Evolutionary conservation across 2,113 vertebrate species (phyloP).

Genomic region (Syngnathus scovelli): DNA sequence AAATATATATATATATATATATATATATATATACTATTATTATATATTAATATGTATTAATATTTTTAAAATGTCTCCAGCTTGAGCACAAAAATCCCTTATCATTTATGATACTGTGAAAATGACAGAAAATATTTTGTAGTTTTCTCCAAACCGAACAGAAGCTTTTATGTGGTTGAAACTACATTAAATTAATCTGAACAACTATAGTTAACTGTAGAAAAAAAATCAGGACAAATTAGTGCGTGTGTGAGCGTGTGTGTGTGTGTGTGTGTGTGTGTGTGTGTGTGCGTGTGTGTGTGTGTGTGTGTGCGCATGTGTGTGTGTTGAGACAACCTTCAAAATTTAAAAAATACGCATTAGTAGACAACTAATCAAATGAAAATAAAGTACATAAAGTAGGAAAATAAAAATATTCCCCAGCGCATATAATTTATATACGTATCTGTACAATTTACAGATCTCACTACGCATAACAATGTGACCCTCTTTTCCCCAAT

Average conservation of each 20-base stretch:
- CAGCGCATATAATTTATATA: neutral
- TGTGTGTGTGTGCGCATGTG: too few species aligned
- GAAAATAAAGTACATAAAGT: slow-evolving; percentile 69
- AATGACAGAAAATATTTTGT: slow-evolving; percentile 18
- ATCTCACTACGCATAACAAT: neutral
- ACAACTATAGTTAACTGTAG: slow-evolving; percentile 52
- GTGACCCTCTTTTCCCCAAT: slow-evolving; percentile 9
- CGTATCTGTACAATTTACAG: too few species aligned
- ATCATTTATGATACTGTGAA: neutral
- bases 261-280: too few species aligned
- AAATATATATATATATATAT: too few species aligned
- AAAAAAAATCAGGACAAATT: slow-evolving; percentile 55
- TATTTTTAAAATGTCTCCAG: slow-evolving; percentile 6
- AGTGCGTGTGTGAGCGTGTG: slow-evolving; percentile 29
- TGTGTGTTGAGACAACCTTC: slow-evolving; percentile 46
- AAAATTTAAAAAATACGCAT: slow-evolving; percentile 47
- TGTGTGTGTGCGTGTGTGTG: too few species aligned
- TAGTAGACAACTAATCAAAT: slow-evolving; percentile 60
- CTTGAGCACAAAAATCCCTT: neutral
- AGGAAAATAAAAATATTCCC: slow-evolving; percentile 36
- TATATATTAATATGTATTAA: too few species aligned
- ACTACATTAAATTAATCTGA: slow-evolving; percentile 44
- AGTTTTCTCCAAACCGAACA: slow-evolving; percentile 9
- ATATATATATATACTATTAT: too few species aligned
- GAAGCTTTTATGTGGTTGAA: slow-evolving; percentile 39